Conservation (phyloP, 2,113 vertebrate species). For the Scytalopus superciliaris region DNA sequence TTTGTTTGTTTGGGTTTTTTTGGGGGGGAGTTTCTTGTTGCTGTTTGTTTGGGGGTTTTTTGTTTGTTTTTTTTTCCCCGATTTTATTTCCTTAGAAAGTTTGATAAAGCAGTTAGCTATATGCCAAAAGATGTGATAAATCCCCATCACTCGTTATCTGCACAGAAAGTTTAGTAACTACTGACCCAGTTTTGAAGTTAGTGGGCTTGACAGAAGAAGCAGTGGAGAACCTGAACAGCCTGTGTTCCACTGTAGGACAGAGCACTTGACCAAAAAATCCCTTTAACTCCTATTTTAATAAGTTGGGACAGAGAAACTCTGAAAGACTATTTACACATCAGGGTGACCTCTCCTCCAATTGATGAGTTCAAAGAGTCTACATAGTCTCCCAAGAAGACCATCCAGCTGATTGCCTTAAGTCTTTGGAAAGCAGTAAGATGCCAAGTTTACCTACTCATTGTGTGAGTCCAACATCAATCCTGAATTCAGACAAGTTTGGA, state of each 20-base stretch:
- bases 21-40: background rate
- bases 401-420: background rate
- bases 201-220: background rate
- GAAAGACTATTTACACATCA: background rate
- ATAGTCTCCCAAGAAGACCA: background rate
- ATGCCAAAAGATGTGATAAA: background rate
- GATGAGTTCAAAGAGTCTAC: background rate
- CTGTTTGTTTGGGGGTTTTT: background rate
- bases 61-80: no score
- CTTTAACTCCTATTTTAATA: background rate
- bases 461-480: conserved; percentile 1
- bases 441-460: conserved; percentile 40
- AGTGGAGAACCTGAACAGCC: background rate
- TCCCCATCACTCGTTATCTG: background rate
- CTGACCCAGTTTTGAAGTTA: background rate
- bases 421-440: background rate
- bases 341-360: background rate
- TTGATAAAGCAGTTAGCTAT: background rate
- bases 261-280: background rate
- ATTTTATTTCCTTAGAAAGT: background rate
- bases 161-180: background rate
- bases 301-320: background rate
- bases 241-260: background rate
- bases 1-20: no score
- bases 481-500: conserved; percentile 28